Conservation (phyloP, 2,797 vertebrate species). For the Hozukius guyotensis region DNA sequence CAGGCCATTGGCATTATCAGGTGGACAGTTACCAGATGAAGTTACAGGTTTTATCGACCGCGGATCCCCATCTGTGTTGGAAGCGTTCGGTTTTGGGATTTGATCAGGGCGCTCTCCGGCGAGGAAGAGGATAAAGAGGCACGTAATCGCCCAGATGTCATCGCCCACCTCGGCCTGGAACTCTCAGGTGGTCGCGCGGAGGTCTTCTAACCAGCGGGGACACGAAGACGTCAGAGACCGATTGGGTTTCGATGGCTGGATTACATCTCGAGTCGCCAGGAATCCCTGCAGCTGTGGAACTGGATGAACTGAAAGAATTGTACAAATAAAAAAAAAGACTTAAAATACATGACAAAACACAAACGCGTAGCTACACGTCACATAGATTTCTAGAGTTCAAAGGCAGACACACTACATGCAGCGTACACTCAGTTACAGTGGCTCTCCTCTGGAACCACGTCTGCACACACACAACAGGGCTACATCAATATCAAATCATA, state of each 20-base stretch:
- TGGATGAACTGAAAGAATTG: conserved; percentile 72
- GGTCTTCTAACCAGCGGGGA: conserved; percentile 32
- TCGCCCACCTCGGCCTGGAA: conserved; percentile 33
- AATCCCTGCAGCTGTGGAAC: conserved; percentile 52
- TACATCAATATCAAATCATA: conserved; percentile 35
- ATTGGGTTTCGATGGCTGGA: conserved; percentile 26
- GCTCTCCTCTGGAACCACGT: conserved; percentile 56
- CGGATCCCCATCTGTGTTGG: conserved; percentile 46
- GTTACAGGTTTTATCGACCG: conserved; percentile 30
- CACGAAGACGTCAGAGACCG: conserved; percentile 24
- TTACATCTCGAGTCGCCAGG: conserved; percentile 28
- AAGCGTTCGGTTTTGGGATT: conserved; percentile 30
- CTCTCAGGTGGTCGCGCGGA: conserved; percentile 21
- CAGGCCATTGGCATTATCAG: conserved; percentile 49
- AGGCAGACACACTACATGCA: conserved; percentile 71
- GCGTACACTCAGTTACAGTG: conserved; percentile 29
- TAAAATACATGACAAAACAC: conserved; percentile 49
- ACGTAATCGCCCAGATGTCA: conserved; percentile 23
- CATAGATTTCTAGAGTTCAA: conserved; percentile 53
- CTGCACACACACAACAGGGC: conserved; percentile 50
- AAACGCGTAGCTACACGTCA: conserved; percentile 48
- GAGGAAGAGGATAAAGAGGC: conserved; percentile 30
- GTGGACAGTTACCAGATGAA: conserved; percentile 52
- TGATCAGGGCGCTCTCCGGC: conserved; percentile 19
- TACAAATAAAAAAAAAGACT: conserved; percentile 60